Evolutionary conservation across 2,888 invertebrate genomes (phyloP).

Genomic region (Hedya salicella): DNA sequence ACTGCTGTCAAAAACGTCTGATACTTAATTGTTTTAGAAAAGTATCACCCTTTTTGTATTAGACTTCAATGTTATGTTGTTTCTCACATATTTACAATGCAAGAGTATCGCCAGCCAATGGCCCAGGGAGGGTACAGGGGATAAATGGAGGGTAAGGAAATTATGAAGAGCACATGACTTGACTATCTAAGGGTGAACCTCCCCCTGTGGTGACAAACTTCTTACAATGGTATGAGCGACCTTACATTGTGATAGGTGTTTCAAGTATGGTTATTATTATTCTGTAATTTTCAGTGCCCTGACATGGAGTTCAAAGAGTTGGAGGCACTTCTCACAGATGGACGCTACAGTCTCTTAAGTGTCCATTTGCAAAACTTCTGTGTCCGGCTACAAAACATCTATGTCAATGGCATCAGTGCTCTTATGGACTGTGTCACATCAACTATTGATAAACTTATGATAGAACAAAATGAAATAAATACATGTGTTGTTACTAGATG

Average conservation of each 20-base stretch:
- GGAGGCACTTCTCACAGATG: conserved; percentile 86
- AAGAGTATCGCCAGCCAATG: too few species aligned
- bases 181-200: too few species aligned
- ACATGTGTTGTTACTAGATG: conserved; percentile 85
- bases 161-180: too few species aligned
- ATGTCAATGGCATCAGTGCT: conserved; percentile 86
- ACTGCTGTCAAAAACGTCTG: background rate
- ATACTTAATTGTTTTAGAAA: too few species aligned
- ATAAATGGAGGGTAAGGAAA: too few species aligned
- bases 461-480: conserved; percentile 78
- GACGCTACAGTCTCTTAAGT: conserved; percentile 84
- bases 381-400: conserved; percentile 83
- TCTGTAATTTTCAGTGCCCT: conserved; percentile 85
- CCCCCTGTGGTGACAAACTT: too few species aligned
- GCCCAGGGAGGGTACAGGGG: too few species aligned
- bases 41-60: too few species aligned
- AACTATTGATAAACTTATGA: conserved; percentile 85
- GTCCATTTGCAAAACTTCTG: conserved; percentile 86
- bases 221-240: too few species aligned
- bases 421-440: conserved; percentile 86
- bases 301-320: conserved; percentile 90
- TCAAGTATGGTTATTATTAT: background rate
- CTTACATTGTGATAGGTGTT: too few species aligned
- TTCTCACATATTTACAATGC: too few species aligned
- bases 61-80: too few species aligned